These are phyloP conservation scores for Xylocopa sonorina DNA, from an alignment of 1,140 invertebrate species.

Conservation along the genomic window DNA sequence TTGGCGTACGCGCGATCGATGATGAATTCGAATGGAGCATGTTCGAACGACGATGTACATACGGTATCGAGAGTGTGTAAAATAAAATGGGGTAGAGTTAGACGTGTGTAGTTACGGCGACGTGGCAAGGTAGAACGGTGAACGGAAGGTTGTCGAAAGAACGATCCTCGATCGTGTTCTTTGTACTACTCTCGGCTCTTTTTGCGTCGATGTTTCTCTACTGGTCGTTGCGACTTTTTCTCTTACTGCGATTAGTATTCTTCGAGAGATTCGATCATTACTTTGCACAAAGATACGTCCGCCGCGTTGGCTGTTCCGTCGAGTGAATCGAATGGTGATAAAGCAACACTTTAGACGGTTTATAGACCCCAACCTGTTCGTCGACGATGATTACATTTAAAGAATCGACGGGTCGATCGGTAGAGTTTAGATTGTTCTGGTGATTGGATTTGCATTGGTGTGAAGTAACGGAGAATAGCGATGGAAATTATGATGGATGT, in stretches of 20 bases:
- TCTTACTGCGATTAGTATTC: conserved; percentile 3
- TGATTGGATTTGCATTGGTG: no score
- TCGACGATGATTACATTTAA: no score
- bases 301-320: conserved; percentile 3
- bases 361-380: no score
- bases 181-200: conserved; percentile 3
- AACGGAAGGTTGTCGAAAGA: conserved; percentile 37
- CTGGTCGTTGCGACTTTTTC: conserved; percentile 36
- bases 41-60: conserved; percentile 22
- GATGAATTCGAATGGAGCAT: neutral
- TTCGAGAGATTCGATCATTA: conserved; percentile 11
- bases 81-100: neutral
- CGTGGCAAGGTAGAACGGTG: neutral
- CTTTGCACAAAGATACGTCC: neutral
- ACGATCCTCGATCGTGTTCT: conserved; percentile 21
- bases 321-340: neutral
- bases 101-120: conserved; percentile 1
- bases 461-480: no score
- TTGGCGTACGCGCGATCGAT: conserved; percentile 15
- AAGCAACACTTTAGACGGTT: neutral
- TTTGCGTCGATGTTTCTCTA: conserved; percentile 37
- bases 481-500: neutral
- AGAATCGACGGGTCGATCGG: no score
- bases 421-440: no score
- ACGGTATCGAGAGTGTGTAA: conserved; percentile 31